These are phyloP conservation scores for Musca vetustissima DNA, from an alignment of 1,140 invertebrate species.

Conservation along the genomic window DNA sequence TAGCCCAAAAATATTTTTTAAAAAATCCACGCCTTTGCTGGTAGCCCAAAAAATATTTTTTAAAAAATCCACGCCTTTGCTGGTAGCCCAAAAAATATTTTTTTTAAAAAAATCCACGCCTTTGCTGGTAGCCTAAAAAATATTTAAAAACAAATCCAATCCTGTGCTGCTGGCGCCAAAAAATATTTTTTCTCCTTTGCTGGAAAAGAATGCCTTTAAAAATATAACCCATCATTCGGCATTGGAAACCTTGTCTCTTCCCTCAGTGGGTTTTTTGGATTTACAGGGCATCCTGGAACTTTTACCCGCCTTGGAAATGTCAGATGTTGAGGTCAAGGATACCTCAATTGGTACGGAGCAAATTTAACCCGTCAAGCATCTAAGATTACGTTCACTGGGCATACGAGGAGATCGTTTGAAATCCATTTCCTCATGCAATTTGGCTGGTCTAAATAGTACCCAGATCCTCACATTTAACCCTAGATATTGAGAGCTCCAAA, in stretches of 20 bases:
- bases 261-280: conserved; percentile 79
- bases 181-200: no score
- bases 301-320: conserved; percentile 67
- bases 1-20: no score
- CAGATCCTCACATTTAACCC: conserved; percentile 74
- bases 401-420: conserved; percentile 74
- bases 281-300: conserved; percentile 75
- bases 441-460: conserved; percentile 86
- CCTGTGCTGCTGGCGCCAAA: no score
- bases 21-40: no score
- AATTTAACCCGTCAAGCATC: conserved; percentile 74
- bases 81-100: no score
- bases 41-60: no score
- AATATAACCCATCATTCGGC: no score
- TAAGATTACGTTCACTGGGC: conserved; percentile 72
- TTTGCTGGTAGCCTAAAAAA: no score
- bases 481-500: conserved; percentile 79
- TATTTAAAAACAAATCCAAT: no score
- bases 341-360: conserved; percentile 78
- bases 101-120: no score
- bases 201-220: no score
- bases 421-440: conserved; percentile 77
- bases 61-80: no score
- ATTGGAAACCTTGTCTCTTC: conserved; percentile 73
- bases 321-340: conserved; percentile 88